These are phyloP conservation scores for Himalopsyche anomala DNA, from an alignment of 2,888 invertebrate genomes.

Conservation along the genomic window DNA sequence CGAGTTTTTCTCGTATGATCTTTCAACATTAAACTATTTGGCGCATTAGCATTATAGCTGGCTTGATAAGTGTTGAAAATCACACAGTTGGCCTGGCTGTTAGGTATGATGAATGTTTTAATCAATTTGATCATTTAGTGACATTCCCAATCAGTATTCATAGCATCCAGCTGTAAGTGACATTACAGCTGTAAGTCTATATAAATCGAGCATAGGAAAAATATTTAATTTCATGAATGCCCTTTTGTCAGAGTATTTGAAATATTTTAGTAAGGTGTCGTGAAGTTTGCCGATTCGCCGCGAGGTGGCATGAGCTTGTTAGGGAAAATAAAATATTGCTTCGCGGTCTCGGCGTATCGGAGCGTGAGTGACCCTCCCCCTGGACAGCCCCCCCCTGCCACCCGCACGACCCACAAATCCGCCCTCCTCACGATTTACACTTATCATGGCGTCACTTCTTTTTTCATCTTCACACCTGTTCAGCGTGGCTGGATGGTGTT, in stretches of 20 bases:
- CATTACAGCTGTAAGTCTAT: no score
- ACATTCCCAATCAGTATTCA: no score
- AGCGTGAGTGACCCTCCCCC: constrained; percentile 53
- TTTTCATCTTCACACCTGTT: constrained; percentile 57
- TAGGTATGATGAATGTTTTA: no score
- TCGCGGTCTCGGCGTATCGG: constrained; percentile 44
- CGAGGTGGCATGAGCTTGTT: constrained; percentile 65
- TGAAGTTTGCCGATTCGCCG: constrained; percentile 63
- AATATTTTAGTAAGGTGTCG: constrained; percentile 54
- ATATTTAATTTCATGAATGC: not conserved
- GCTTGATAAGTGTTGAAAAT: no score
- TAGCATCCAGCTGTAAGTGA: no score
- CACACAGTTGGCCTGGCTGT: no score
- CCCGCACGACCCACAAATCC: constrained; percentile 44
- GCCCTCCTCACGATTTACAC: constrained; percentile 48
- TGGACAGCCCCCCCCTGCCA: constrained; percentile 32
- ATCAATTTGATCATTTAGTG: no score
- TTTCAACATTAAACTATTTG: no score
- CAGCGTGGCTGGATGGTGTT: constrained; percentile 31
- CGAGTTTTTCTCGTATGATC: no score
- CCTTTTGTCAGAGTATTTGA: not conserved
- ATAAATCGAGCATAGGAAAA: no score
- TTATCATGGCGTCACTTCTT: constrained; percentile 50
- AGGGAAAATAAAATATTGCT: constrained; percentile 61
- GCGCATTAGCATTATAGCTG: no score